phyloP scores from a whole-genome alignment of 2,113 vertebrate genomes.

The Rhinichthys klamathensis region DNA sequence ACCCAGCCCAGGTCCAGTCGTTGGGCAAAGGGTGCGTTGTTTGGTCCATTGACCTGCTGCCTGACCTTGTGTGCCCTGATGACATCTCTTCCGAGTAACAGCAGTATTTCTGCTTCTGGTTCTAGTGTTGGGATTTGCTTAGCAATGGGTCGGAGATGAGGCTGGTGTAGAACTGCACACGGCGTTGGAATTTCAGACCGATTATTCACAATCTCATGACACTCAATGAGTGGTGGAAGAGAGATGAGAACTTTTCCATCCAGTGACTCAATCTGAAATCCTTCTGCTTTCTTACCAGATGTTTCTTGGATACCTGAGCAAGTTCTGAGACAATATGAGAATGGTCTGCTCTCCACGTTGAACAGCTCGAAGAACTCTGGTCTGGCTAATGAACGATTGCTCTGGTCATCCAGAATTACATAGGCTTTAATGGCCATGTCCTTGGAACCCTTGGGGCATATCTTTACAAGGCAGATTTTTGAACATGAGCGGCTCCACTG shows the following conservation, averaged over 20 bases:
- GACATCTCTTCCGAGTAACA: conserved; percentile 37
- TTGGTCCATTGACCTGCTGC: conserved; percentile 41
- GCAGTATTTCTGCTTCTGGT: conserved; percentile 17
- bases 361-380: no score
- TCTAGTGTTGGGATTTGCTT: conserved; percentile 17
- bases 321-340: neutral
- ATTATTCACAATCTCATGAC: neutral
- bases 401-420: no score
- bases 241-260: neutral
- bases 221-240: neutral
- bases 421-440: no score
- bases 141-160: neutral
- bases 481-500: no score
- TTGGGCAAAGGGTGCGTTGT: no score
- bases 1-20: no score
- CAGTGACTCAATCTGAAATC: neutral
- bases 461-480: no score
- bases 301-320: neutral
- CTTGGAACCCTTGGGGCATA: no score
- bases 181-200: neutral
- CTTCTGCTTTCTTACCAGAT: neutral
- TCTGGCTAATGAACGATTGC: no score
- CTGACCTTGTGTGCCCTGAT: conserved; percentile 48
- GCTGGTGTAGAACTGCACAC: neutral
- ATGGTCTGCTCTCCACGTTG: neutral